Evolutionary conservation across 2,888 invertebrate species (phyloP).

Genomic region (Lumbricus terrestris): DNA sequence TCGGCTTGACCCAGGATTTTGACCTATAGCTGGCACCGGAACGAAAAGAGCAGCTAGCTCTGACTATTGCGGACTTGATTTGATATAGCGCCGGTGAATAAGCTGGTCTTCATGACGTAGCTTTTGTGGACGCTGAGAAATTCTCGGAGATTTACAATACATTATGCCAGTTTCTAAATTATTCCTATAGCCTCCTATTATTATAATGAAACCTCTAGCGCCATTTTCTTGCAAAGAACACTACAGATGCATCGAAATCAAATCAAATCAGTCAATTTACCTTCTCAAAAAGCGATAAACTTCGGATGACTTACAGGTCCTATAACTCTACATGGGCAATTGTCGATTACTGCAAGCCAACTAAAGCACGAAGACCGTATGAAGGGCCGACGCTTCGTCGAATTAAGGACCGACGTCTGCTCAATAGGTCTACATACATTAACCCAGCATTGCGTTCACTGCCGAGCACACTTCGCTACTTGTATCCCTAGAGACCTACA

Average conservation of each 20-base stretch:
- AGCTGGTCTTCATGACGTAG: too few species aligned
- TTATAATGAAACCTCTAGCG: too few species aligned
- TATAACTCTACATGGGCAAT: too few species aligned
- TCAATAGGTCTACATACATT: neutral
- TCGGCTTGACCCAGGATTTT: too few species aligned
- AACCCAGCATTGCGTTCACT: neutral
- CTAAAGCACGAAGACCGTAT: neutral
- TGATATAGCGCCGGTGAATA: too few species aligned
- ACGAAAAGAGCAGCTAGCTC: too few species aligned
- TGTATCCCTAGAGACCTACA: neutral
- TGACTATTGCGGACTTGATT: too few species aligned
- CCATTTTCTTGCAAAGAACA: neutral
- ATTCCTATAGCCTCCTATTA: too few species aligned
- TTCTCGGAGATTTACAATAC: too few species aligned
- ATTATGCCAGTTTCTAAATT: too few species aligned
- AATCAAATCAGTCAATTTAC: neutral
- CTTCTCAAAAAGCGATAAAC: neutral
- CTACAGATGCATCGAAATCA: neutral
- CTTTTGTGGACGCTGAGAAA: too few species aligned
- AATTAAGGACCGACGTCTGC: neutral
- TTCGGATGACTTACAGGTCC: neutral
- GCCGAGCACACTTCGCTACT: neutral
- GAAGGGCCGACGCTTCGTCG: neutral
- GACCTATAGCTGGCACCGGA: too few species aligned
- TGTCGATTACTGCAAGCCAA: neutral